Base-by-base conservation (phyloP, 2,113 vertebrate species). In the Nerophis ophidion region DNA sequence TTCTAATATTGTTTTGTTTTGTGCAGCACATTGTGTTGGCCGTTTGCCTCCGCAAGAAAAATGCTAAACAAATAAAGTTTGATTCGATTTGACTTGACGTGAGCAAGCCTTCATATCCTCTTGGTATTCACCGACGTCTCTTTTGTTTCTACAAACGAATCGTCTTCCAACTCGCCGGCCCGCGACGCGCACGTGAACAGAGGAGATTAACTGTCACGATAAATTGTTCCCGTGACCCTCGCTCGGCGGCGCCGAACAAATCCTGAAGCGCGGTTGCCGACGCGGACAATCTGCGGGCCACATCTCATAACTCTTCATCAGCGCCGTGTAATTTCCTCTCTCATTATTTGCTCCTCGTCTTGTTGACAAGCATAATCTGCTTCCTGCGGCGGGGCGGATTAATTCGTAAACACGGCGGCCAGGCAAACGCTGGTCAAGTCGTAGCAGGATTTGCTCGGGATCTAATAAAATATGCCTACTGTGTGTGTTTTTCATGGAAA, bases 151-250 rank as follows among this genome's bases (percentile, higher is more conserved):
- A 79, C 79, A 83, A 77, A 82, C 75, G 75, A 84, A 82, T 79
- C 79, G 68, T 38, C 74, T 70, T 52, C 63, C 67, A 77, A 80
- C 65, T 77, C 71, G 73, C 71, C 80, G 14, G 75, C 40, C 78
- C 60, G 64, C 80, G 80, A 68, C 83, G 72, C 74, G 36, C 81
- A 81, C 83, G 87, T 87, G 85, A 86, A 84, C 82, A 81, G 66
- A 72, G 78, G 82, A 79, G 84, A 86, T 86, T 83, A 87, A 76
- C 81, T 84, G 85, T 86, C 81, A 81, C 8, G 34, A 80, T 69
- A 70, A 77, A 85, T 86, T 73, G 65, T 60, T 66, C 80, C 81
- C 74, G 74, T 78, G 71, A 77, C 57, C 46, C 61, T 0, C 58
- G 69, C 70, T n/a, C 73, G 50, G 66, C 8, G 59, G 74, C 57